These are phyloP conservation scores for Drosophila neonasuta DNA, from an alignment of 2,888 invertebrate species.

Conservation along the genomic window DNA sequence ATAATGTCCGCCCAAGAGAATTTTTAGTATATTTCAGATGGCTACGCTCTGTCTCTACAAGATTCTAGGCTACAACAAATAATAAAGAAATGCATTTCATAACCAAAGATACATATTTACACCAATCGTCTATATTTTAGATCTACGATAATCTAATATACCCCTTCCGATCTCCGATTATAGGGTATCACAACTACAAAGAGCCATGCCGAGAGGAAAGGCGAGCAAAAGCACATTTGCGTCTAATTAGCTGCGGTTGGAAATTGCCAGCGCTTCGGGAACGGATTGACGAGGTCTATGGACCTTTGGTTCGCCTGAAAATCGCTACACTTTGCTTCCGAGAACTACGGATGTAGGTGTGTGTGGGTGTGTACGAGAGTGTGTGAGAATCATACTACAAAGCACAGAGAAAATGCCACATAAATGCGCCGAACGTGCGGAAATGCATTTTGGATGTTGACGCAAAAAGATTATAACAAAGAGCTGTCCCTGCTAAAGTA, in stretches of 20 bases:
- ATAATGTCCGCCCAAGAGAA: too few species aligned
- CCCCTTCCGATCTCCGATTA: background rate
- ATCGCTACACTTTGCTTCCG: constrained; percentile 73
- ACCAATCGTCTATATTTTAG: too few species aligned
- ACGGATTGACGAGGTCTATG: constrained; percentile 11
- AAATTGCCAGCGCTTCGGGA: constrained; percentile 18
- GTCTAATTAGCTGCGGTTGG: constrained; percentile 69
- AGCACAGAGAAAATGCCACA: constrained; percentile 49
- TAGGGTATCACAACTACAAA: constrained; percentile 20
- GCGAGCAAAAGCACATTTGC: constrained; percentile 70
- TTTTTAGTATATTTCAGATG: too few species aligned
- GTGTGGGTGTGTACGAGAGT: constrained; percentile 28
- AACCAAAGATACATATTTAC: too few species aligned
- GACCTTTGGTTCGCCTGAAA: constrained; percentile 59
- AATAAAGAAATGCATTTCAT: too few species aligned
- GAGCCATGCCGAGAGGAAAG: constrained; percentile 26
- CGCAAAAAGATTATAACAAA: constrained; percentile 35
- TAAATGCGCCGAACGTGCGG: constrained; percentile 70
- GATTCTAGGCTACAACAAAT: too few species aligned
- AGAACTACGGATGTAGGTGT: constrained; percentile 77
- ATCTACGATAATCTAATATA: background rate
- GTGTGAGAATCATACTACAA: constrained; percentile 37
- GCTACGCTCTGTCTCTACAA: too few species aligned
- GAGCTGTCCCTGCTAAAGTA: constrained; percentile 18
- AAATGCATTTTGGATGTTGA: constrained; percentile 66